Evolutionary conservation across 2,888 invertebrate genomes (phyloP).

Genomic region (Cataglyphis livida): DNA sequence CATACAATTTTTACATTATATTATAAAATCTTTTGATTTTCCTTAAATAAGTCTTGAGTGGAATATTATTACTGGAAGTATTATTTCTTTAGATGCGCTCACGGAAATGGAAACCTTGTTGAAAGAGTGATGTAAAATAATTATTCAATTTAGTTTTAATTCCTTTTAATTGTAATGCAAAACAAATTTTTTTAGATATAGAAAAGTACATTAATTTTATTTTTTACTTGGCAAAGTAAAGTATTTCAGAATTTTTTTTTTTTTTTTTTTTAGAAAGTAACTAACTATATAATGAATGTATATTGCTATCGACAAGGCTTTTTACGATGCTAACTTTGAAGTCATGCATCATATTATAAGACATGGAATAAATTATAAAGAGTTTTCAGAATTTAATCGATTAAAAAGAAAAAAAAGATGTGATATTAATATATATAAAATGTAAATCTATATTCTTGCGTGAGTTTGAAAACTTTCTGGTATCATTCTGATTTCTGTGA

Average conservation of each 20-base stretch:
- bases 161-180: background rate
- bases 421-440: background rate
- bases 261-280: background rate
- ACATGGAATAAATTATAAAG: background rate
- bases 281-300: background rate
- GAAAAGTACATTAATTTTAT: background rate
- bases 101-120: background rate
- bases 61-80: background rate
- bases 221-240: background rate
- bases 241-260: background rate
- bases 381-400: background rate
- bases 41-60: conserved; percentile 16
- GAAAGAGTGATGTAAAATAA: background rate
- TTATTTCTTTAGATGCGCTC: conserved; percentile 17
- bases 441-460: background rate
- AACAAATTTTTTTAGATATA: background rate
- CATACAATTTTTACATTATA: conserved; percentile 31
- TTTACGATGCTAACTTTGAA: background rate
- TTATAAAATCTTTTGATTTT: background rate
- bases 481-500: background rate
- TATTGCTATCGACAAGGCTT: background rate
- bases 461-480: background rate
- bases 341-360: background rate
- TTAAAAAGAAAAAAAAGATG: background rate
- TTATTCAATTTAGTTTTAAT: background rate